A percentile compares a stretch with the other conserved stretches of the same genome.
Conservation (phyloP, 1,140 invertebrate genomes). For the Propsilocerus akamusi region DNA sequence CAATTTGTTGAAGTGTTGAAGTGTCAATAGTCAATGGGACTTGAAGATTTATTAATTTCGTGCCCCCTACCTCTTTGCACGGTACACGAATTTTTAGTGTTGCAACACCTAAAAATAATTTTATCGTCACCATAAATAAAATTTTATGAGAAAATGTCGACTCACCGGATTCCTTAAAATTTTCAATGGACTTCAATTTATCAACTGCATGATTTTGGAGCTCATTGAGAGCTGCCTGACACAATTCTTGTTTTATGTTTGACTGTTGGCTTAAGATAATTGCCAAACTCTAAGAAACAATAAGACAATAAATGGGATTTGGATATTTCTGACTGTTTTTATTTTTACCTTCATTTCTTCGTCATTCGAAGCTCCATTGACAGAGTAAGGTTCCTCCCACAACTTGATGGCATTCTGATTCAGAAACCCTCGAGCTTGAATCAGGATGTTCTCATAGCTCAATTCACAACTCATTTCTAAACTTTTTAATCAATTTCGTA, state of each 20-base stretch:
- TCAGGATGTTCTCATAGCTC: conserved; percentile 36
- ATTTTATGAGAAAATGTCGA: conserved; percentile 39
- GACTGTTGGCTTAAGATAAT: conserved; percentile 31
- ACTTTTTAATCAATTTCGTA: conserved; percentile 8
- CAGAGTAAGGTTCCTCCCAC: conserved; percentile 48
- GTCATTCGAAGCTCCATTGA: conserved; percentile 24
- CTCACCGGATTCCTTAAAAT: conserved; percentile 40
- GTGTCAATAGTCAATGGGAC: conserved; percentile 28
- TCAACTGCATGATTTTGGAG: conserved; percentile 47
- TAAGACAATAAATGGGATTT: background rate
- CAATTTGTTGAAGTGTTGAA: conserved; percentile 29
- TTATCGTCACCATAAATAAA: conserved; percentile 11
- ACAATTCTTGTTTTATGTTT: conserved; percentile 26
- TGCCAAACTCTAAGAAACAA: conserved; percentile 32
- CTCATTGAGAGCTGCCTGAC: conserved; percentile 31
- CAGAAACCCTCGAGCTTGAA: conserved; percentile 39
- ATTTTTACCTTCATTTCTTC: conserved; percentile 26
- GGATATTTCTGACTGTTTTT: background rate
- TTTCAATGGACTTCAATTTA: conserved; percentile 37
- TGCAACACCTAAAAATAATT: conserved; percentile 11
- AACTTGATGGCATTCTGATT: conserved; percentile 45
- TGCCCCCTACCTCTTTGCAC: conserved; percentile 17
- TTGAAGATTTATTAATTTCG: conserved; percentile 25
- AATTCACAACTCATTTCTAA: conserved; percentile 19
- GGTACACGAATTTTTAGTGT: conserved; percentile 17